Base-by-base conservation (phyloP, 2,797 vertebrate genomes). In the Novumbra hubbsi region DNA sequence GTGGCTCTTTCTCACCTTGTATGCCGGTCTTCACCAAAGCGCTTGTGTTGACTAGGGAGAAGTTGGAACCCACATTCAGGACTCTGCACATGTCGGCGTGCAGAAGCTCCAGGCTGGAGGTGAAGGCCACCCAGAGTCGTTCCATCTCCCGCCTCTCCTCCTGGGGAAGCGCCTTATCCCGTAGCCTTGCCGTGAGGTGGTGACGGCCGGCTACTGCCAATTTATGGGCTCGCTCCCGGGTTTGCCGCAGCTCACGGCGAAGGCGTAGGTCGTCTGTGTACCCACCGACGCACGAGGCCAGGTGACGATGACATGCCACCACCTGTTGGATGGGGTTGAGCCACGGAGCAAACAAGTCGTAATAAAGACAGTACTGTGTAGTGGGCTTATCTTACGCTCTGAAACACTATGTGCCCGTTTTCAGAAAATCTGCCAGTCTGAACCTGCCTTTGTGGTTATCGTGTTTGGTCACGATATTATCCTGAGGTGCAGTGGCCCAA, bases 1-100 rank as follows among this genome's bases (percentile, higher is more conserved):
- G 27, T 48, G 41, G 62, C 12, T 34, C 32, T n/a, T 12, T 28
- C 85, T 87, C 81, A 95, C 94, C 94, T 92, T 94, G 91, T 8
- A 93, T 28, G 15, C 95, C 95, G n/a, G 92, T 95, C 82, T 93
- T 90, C 65, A 95, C 92, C 52, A 93, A 84, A 21, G 76, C 62
- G 2, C 75, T 63, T 19, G 79, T 62, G 62, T 87, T 85, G 15
- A 82, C 80, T 70, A 92, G 79, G 14, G 86, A 86, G 83, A 94
- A 93, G 75, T 75, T 78, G 71, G 87, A 78, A 2, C 83, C 87
- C 76, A 94, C 85, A 57, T 83, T 88, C 76, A 91, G 92, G 71
- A 95, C 94, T 75, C 94, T 95, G 81, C 93, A 93, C 94, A 95
- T 93, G 86, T 96, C 94, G 9, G 87, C 48, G 28, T 94, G 92